Evolutionary conservation across 2,888 invertebrate species (phyloP), one percentile per base, ranked within the genome.

Genomic region (Malachius bipustulatus): DNA sequence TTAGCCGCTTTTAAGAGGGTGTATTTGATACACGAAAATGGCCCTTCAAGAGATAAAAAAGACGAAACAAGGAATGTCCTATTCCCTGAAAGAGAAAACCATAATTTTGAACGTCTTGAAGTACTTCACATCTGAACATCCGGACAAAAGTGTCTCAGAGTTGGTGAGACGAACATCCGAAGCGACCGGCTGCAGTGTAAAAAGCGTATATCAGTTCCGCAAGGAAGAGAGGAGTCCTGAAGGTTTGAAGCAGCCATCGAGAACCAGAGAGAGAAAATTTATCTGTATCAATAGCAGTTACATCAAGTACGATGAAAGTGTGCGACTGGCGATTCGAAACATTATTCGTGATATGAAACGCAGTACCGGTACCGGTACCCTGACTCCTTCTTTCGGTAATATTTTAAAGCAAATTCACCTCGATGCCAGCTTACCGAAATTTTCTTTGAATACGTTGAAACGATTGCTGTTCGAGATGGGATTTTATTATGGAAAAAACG

Each of bases 121-220:
- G 47, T 62, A 60, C 45, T 60, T 62, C 40, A 53, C 55, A 9
- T 43, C 43, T 12, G 48, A 57, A 37, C 48, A 51, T 42, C 54
- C 59, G 2, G 58, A 60, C 19, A 52, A 53, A 36, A 56, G 57
- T 35, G 55, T 61, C 11, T 60, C 62, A 9, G 60, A 62, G 38
- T 47, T 59, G 15, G 61, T 61, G 3, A 47, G 57, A 26, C 44
- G 55, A 16, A 61, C 62, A 19, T 49, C 62, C 2, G 56, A 54
- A 50, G 62, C 62, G 8, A 62, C 61, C n/a, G 62, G 62, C 3
- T 62, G 62, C 34, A 61, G 62, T 37, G 61, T 60, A 40, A 62
- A 62, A 42, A 61, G 61, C 38, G 53, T 62, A 32, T 62, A 60
- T 48, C 57, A 56, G 34, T 62, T 62, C 40, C 52, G 61, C 4